phyloP scores from a whole-genome alignment of 2,888 invertebrate species.

The Heliconius ethilla region DNA sequence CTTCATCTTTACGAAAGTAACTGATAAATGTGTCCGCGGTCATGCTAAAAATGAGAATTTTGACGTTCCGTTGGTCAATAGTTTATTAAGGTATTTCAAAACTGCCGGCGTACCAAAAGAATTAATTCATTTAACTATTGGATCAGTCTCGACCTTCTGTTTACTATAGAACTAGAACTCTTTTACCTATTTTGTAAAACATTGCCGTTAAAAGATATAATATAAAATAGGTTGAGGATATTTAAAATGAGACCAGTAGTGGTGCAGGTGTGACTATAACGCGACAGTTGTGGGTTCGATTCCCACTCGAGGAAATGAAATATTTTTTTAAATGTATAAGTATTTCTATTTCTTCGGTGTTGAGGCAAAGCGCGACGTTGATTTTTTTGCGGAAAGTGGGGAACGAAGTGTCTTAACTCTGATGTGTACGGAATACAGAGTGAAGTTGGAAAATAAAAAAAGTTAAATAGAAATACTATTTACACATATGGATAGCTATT shows the following conservation, averaged over 20 bases:
- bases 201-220: background rate
- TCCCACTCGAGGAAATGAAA: background rate
- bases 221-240: background rate
- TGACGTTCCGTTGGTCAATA: conserved; percentile 12
- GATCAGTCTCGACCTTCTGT: conserved; percentile 11
- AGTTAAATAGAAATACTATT: no score
- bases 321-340: background rate
- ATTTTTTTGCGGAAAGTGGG: background rate
- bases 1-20: conserved; percentile 38
- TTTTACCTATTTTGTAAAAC: background rate
- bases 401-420: background rate
- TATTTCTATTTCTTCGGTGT: background rate
- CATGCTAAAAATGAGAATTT: conserved; percentile 15
- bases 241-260: background rate
- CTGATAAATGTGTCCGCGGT: conserved; percentile 25
- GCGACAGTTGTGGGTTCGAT: background rate
- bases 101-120: background rate
- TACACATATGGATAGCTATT: no score
- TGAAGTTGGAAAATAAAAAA: background rate
- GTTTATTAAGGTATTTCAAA: conserved; percentile 25
- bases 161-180: conserved; percentile 5
- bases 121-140: conserved; percentile 10
- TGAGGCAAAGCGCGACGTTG: background rate
- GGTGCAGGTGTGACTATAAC: background rate
- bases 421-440: background rate